These are phyloP conservation scores for Montipora efflorescens DNA, from an alignment of 64 coral and sea anemone genomes.

Conservation along the genomic window DNA sequence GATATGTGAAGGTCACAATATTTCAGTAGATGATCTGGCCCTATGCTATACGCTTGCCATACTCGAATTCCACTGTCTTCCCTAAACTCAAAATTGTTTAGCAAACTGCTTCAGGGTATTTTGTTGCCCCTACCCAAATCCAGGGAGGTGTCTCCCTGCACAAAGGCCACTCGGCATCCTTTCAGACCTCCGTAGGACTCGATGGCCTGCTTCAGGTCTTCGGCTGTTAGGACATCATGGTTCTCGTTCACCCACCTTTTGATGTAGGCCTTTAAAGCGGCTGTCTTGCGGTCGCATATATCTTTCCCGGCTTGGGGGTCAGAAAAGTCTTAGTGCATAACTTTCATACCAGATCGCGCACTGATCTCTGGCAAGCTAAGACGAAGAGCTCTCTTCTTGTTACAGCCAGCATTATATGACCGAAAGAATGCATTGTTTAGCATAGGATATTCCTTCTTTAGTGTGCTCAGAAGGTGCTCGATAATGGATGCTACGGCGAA, in stretches of 20 bases:
- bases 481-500: background rate
- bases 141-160: background rate
- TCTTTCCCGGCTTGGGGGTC: background rate
- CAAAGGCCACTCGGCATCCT: background rate
- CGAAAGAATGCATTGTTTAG: background rate
- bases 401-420: conserved; percentile 17
- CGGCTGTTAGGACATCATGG: background rate
- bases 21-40: background rate
- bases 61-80: background rate
- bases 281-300: background rate
- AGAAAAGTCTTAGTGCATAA: background rate
- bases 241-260: background rate
- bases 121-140: background rate
- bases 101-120: background rate
- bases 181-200: background rate
- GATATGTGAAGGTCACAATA: background rate
- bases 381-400: background rate
- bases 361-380: background rate
- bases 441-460: background rate
- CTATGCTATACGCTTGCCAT: background rate
- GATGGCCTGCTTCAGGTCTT: background rate
- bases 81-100: background rate
- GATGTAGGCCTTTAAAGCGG: background rate
- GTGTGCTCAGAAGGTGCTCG: background rate
- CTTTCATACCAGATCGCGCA: background rate